phyloP scores from a whole-genome alignment of 2,113 vertebrate genomes.

The Panurus biarmicus region DNA sequence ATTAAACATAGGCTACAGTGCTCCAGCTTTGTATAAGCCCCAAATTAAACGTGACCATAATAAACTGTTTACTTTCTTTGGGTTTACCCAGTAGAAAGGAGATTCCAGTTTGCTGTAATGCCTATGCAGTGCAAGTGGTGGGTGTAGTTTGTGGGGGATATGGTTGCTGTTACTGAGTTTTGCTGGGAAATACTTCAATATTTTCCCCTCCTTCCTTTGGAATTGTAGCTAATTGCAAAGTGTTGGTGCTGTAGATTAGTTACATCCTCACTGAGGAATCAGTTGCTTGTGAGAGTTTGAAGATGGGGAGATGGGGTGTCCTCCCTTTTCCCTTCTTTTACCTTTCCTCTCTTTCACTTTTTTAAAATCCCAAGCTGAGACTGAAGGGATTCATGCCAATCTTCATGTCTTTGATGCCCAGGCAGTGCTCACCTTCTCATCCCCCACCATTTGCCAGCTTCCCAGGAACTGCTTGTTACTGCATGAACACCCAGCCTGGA shows the following conservation, averaged over 20 bases:
- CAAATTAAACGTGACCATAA: conserved; percentile 46
- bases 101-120: neutral
- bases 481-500: neutral
- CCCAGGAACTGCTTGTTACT: neutral
- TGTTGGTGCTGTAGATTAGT: neutral
- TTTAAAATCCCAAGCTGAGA: neutral
- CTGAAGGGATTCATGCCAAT: neutral
- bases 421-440: neutral
- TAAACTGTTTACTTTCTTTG: conserved; percentile 45
- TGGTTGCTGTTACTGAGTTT: neutral
- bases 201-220: neutral
- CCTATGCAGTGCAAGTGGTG: neutral
- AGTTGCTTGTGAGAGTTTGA: neutral
- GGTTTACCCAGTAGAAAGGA: neutral
- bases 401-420: neutral
- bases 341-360: neutral
- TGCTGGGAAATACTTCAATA: neutral
- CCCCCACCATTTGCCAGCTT: neutral
- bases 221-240: neutral
- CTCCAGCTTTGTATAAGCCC: neutral
- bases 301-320: neutral
- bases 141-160: neutral
- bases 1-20: conserved; percentile 35
- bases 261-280: neutral
- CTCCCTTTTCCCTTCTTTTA: neutral